Base-by-base conservation (phyloP, 2,797 vertebrate genomes). In the Cryptoblepharus egeriae region DNA sequence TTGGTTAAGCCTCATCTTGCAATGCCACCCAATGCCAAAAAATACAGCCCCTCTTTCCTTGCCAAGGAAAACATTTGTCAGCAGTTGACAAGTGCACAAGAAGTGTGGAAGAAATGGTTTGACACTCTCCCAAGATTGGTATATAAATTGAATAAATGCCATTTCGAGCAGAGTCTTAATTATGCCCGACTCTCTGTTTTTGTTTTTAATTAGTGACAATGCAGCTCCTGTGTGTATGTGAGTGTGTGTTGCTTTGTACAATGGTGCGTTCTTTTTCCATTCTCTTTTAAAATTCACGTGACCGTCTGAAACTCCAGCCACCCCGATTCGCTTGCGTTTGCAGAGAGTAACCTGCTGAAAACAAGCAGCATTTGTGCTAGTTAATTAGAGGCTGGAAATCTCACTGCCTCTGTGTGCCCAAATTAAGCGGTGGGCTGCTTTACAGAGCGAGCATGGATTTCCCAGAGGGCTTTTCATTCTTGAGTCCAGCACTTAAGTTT, bases 371-470 rank as follows among this genome's bases (percentile, higher is more conserved):
- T 81, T 90, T 90, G 86, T 88, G 76, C 74, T 80, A 72, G 9
- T 88, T 94, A 90, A 93, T 92, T 93, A 86, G 87, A 80, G 83
- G 82, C 24, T 90, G 86, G 15, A 91, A 91, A 90, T 92, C 87
- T 82, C 39, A 2, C 49, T 82, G 81, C 85, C 52, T 91, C 84
- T 90, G 82, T 57, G 72, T 28, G 39, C 80, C 78, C 77, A 88
- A 90, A 92, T 92, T 72, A 92, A 80, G 80, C 83, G 63, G 80
- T 81, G 63, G 77, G 84, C 84, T 77, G 81, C 82, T 91, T 88
- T 78, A 78, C 86, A 80, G 77, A 88, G 70, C 20, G 0, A 77
- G 72, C 60, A 26, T n/a, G 79, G 85, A 65, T 87, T 92, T 92
- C 90, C 90, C 90, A 91, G 89, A 70, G 82, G 90, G 81, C 81